phyloP scores from a whole-genome alignment of 1,140 invertebrate genomes.

The Diorhabda carinulata region DNA sequence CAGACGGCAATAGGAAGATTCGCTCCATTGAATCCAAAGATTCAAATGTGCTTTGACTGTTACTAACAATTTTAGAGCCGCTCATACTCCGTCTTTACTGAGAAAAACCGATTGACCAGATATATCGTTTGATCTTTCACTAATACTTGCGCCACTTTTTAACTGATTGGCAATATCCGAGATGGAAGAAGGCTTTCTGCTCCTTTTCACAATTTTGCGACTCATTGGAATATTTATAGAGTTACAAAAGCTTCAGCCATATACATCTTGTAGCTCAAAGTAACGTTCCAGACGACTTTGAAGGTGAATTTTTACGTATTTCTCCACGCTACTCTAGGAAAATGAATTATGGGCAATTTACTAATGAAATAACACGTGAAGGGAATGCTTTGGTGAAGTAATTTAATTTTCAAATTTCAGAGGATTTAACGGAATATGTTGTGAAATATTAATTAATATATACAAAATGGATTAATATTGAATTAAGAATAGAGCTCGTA shows the following conservation, averaged over 20 bases:
- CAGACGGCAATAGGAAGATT: not conserved
- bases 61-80: not conserved
- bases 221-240: not conserved
- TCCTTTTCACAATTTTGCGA: not conserved
- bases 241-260: not conserved
- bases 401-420: no score
- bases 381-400: no score
- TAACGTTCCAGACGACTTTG: not conserved
- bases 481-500: no score
- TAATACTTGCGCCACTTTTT: slow-evolving; percentile 31
- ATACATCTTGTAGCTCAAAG: not conserved
- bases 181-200: slow-evolving; percentile 15
- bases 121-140: slow-evolving; percentile 27
- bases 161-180: slow-evolving; percentile 28
- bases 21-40: slow-evolving; percentile 13
- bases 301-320: not conserved
- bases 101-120: slow-evolving; percentile 28
- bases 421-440: no score
- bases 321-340: not conserved
- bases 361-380: not conserved
- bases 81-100: slow-evolving; percentile 20
- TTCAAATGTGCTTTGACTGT: slow-evolving; percentile 13
- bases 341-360: not conserved
- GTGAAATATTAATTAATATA: no score
- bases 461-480: no score